Conservation (phyloP, 2,797 vertebrate species). For the Tangara arthus region DNA sequence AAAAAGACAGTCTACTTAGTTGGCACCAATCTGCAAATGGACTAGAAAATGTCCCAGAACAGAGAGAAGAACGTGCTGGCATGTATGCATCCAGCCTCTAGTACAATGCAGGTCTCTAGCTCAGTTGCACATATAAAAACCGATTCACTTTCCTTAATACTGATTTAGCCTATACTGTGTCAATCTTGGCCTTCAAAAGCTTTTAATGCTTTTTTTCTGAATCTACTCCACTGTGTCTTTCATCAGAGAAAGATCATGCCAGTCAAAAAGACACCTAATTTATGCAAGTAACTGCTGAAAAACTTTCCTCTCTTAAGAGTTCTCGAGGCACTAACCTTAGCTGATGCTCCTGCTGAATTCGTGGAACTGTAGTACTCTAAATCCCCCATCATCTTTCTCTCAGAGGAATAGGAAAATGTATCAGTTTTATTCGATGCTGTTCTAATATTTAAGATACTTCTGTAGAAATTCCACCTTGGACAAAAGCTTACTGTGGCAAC, state of each 20-base stretch:
- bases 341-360: neutral
- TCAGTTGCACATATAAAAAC: neutral
- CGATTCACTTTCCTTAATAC: neutral
- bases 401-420: neutral
- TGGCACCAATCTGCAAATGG: neutral
- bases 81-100: neutral
- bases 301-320: neutral
- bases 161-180: neutral
- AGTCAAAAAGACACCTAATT: neutral
- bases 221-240: neutral
- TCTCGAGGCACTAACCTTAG: neutral
- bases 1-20: neutral
- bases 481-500: neutral
- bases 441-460: neutral
- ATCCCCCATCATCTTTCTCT: neutral
- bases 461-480: neutral
- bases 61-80: neutral
- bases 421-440: neutral
- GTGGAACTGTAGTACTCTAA: neutral
- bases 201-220: neutral
- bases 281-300: neutral
- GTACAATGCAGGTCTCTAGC: neutral
- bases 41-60: neutral
- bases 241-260: neutral
- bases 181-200: neutral